Evolutionary conservation across 2,888 invertebrate species (phyloP).

Genomic region (Palloptera scutellata): DNA sequence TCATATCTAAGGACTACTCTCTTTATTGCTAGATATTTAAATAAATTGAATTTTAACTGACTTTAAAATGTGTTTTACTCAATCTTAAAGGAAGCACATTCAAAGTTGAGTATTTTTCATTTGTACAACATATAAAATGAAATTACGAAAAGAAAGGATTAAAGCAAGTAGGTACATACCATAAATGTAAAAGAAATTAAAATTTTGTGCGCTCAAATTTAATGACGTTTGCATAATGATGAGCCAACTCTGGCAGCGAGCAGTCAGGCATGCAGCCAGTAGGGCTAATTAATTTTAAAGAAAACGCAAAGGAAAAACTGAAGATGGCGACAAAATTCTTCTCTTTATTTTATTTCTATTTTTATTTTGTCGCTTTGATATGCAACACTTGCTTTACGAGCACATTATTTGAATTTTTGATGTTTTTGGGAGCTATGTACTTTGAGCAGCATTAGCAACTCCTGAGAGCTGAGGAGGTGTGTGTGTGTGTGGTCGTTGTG

Average conservation of each 20-base stretch:
- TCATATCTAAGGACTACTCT: too few species aligned
- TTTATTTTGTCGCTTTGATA: constrained; percentile 22
- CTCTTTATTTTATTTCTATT: not conserved
- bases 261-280: too few species aligned
- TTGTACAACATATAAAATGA: too few species aligned
- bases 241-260: not conserved
- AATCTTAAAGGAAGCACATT: too few species aligned
- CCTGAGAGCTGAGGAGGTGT: too few species aligned
- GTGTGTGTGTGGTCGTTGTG: too few species aligned
- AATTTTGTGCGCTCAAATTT: not conserved
- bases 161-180: too few species aligned
- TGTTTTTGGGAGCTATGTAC: not conserved
- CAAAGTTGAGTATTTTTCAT: too few species aligned
- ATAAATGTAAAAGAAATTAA: constrained; percentile 22
- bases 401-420: constrained; percentile 27
- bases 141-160: too few species aligned
- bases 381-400: constrained; percentile 28
- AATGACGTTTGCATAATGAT: constrained; percentile 16
- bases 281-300: constrained; percentile 22
- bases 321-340: constrained; percentile 14
- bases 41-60: too few species aligned
- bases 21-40: too few species aligned
- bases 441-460: not conserved
- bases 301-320: constrained; percentile 3
- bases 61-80: too few species aligned